Conservation (phyloP, 2,888 invertebrate genomes). For the Lithophane ornitopus region DNA sequence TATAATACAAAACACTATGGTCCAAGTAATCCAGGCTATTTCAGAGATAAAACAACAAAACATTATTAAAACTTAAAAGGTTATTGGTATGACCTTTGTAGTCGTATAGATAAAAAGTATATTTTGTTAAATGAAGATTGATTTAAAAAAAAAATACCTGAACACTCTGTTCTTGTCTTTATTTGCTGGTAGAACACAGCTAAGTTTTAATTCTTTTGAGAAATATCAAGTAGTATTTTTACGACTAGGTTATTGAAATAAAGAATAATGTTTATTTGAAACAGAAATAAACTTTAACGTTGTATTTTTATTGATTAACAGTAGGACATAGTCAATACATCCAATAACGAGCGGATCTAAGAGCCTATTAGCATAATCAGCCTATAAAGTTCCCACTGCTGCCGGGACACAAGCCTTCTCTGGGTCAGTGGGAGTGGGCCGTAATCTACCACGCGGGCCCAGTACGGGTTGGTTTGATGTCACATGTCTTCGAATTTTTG, state of each 20-base stretch:
- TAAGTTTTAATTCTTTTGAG: not conserved
- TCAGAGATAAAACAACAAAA: slow-evolving; percentile 6
- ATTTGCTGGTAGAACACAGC: not conserved
- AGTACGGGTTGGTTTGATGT: no score
- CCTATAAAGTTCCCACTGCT: no score
- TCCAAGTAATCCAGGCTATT: slow-evolving; percentile 5
- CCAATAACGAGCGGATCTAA: not conserved
- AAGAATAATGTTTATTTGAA: no score
- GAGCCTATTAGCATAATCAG: no score
- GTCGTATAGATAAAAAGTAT: slow-evolving; percentile 9
- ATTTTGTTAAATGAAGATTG: not conserved
- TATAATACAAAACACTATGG: not conserved
- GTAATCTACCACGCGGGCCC: no score
- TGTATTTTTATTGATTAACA: no score
- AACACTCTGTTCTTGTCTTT: not conserved
- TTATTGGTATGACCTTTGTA: slow-evolving; percentile 12
- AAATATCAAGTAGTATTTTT: not conserved
- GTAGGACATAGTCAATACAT: no score
- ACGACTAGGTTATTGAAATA: not conserved
- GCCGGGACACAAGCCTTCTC: no score
- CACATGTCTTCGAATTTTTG: no score
- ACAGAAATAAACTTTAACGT: no score
- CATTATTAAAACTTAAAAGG: not conserved
- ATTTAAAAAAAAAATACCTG: not conserved
- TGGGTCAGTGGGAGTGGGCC: no score